Evolutionary conservation across 37 sponge, comb jelly and placozoan species (phyloP).

Genomic region (Aplysina aerophoba): DNA sequence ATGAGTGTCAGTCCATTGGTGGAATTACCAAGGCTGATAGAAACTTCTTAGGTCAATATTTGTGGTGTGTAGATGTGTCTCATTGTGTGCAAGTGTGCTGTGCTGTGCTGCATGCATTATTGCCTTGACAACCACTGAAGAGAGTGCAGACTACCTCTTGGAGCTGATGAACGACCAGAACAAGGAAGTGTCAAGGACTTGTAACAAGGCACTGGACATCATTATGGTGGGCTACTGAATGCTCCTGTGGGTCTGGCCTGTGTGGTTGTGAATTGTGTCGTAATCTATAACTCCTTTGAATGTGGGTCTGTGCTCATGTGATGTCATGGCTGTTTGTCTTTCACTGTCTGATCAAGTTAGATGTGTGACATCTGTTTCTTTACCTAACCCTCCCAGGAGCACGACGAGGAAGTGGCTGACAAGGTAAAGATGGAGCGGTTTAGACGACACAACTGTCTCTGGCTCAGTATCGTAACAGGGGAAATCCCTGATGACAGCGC

Average conservation of each 20-base stretch:
- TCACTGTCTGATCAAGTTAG: too few relatives aligned
- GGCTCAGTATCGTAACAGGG: slow-evolving; percentile 90
- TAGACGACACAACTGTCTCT: slow-evolving; percentile 86
- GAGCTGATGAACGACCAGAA: slow-evolving; percentile 96
- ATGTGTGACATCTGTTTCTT: too few relatives aligned
- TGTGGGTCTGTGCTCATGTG: background rate
- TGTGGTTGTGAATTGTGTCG: too few relatives aligned
- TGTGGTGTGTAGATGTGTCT: too few relatives aligned
- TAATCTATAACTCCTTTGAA: too few relatives aligned
- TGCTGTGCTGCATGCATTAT: background rate
- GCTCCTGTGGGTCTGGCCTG: background rate
- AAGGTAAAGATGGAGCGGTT: slow-evolving; percentile 80
- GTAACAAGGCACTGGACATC: slow-evolving; percentile 79
- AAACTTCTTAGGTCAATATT: too few relatives aligned
- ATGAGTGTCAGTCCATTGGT: too few relatives aligned
- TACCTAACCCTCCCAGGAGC: slow-evolving; percentile 45
- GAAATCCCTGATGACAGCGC: slow-evolving; percentile 36
- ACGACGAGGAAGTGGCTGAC: slow-evolving; percentile 71
- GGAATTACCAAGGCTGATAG: too few relatives aligned
- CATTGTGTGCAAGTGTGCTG: background rate
- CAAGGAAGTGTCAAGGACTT: slow-evolving; percentile 76
- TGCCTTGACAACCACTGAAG: slow-evolving; percentile 37
- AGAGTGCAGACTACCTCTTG: slow-evolving; percentile 84
- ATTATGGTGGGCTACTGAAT: slow-evolving; percentile 61
- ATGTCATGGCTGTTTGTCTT: too few relatives aligned